These are phyloP conservation scores for Schizaphis graminum DNA, from an alignment of 2,888 invertebrate genomes.

Conservation along the genomic window DNA sequence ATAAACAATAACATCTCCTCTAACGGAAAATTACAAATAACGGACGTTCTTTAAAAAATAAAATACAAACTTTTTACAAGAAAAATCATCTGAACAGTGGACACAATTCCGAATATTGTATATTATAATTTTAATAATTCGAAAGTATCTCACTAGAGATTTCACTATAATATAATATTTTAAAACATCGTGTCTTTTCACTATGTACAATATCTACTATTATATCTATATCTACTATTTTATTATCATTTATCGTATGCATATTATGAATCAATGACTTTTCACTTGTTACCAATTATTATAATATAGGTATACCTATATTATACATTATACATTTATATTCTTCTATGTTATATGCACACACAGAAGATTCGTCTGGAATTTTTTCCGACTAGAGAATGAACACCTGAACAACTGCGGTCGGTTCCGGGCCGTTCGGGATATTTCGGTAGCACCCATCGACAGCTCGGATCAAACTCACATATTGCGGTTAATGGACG, in stretches of 20 bases:
- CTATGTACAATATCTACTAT: not conserved
- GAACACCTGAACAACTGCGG: constrained; percentile 99
- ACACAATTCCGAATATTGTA: no score
- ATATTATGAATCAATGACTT: not conserved
- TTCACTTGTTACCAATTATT: not conserved
- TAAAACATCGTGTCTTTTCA: not conserved
- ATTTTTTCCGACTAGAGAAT: constrained; percentile 98
- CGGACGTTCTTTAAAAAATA: no score
- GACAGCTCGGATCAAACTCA: constrained; percentile 93
- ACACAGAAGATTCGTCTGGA: constrained; percentile 94
- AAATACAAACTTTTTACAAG: no score
- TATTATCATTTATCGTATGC: not conserved
- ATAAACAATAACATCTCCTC: not conserved
- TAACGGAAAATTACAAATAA: no score
- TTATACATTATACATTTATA: not conserved
- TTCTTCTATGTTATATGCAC: not conserved
- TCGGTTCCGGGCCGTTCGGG: constrained; percentile 96
- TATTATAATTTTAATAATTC: no score
- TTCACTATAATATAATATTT: no score
- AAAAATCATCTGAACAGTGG: no score
- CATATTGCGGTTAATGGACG: constrained; percentile 96
- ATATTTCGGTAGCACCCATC: constrained; percentile 95
- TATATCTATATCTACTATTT: not conserved
- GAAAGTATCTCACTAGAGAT: no score
- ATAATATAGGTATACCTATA: not conserved